phyloP scores from a whole-genome alignment of 1,140 invertebrate genomes.

The Drosophila obscura region DNA sequence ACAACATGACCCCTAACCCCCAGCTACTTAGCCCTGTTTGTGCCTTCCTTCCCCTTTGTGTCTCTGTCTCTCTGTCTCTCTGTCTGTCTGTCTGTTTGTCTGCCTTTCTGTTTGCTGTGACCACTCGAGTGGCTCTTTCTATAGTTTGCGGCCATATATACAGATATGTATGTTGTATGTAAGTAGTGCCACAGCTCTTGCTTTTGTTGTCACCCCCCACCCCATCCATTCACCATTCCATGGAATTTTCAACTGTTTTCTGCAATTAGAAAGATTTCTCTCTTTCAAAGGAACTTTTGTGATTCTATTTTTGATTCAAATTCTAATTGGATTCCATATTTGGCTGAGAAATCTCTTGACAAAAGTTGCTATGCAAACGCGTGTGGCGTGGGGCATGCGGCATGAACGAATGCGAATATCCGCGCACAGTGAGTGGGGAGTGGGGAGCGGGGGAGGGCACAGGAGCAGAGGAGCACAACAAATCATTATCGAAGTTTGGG shows the following conservation, averaged over 20 bases:
- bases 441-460: no score
- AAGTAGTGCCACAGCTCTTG: no score
- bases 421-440: no score
- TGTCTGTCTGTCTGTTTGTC: conserved; percentile 1
- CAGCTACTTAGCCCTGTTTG: conserved; percentile 34
- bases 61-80: neutral
- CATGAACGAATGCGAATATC: conserved; percentile 19
- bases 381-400: no score
- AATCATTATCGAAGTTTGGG: conserved; percentile 44
- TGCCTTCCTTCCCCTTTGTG: neutral
- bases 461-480: neutral
- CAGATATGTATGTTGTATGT: no score
- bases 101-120: conserved; percentile 8
- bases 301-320: conserved; percentile 37
- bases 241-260: conserved; percentile 33
- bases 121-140: conserved; percentile 19
- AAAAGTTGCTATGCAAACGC: conserved; percentile 79
- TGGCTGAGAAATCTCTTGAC: conserved; percentile 51
- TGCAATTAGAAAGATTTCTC: conserved; percentile 41
- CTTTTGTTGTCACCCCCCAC: no score
- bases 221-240: no score
- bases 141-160: conserved; percentile 35
- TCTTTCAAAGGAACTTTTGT: conserved; percentile 34
- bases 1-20: conserved; percentile 72
- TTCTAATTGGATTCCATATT: conserved; percentile 75